Conservation (phyloP, 2,797 vertebrate genomes). For the Sebastes reedi region DNA sequence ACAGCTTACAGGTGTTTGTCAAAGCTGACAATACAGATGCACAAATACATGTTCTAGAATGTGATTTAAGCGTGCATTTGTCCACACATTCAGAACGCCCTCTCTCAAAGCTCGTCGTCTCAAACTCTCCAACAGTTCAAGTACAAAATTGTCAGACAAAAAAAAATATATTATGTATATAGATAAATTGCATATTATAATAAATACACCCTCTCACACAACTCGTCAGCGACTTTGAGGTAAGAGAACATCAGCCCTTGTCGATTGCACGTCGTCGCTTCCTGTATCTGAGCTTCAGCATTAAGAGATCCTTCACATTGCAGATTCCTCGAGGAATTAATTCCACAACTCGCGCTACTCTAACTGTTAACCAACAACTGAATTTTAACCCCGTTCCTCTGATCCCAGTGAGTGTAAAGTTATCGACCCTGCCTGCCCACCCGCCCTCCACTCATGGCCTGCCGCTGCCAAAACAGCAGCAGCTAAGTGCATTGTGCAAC, state of each 20-base stretch:
- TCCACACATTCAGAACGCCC: conserved; percentile 9
- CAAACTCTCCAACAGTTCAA: conserved; percentile 47
- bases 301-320: not conserved
- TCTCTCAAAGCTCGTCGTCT: conserved; percentile 20
- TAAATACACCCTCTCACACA: conserved; percentile 29
- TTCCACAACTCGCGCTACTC: conserved; percentile 14
- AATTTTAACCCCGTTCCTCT: not conserved
- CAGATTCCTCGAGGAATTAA: not conserved
- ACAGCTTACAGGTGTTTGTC: conserved; percentile 32
- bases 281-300: not conserved
- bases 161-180: conserved; percentile 44
- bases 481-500: conserved; percentile 59
- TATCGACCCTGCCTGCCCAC: not conserved
- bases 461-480: conserved; percentile 49
- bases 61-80: conserved; percentile 19
- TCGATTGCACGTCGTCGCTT: not conserved
- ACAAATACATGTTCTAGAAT: conserved; percentile 1
- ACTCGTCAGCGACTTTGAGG: conserved; percentile 32
- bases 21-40: conserved; percentile 30
- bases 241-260: conserved; percentile 44
- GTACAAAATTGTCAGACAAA: conserved; percentile 74
- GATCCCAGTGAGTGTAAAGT: conserved; percentile 9
- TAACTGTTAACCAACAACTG: not conserved
- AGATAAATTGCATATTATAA: conserved; percentile 70
- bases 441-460: not conserved